Evolutionary conservation across 1,140 invertebrate species (phyloP).

Genomic region (Laupala kohalensis): DNA sequence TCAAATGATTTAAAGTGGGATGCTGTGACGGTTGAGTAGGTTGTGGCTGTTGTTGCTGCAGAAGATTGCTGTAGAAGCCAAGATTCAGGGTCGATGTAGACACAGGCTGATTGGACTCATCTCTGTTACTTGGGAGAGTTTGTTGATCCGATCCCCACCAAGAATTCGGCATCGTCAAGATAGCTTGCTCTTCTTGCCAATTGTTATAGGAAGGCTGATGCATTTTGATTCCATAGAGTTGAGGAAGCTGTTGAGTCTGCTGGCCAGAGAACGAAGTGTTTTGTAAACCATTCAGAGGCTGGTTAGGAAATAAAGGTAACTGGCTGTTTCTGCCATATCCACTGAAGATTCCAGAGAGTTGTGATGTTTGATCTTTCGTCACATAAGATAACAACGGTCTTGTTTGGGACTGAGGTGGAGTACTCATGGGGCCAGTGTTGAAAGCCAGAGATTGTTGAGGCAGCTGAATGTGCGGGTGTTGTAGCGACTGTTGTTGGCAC

Average conservation of each 20-base stretch:
- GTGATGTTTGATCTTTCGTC: constrained; percentile 17
- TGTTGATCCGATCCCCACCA: neutral
- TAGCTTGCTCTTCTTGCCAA: neutral
- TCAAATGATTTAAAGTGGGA: neutral
- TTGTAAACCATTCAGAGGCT: constrained; percentile 13
- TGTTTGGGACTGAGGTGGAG: constrained; percentile 17
- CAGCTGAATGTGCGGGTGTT: constrained; percentile 12
- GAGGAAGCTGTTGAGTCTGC: neutral
- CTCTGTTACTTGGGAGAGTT: neutral
- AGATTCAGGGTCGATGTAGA: neutral
- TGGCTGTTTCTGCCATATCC: constrained; percentile 16
- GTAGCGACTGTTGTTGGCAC: constrained; percentile 10
- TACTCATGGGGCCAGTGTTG: constrained; percentile 3
- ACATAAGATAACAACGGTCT: constrained; percentile 15
- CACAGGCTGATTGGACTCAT: neutral
- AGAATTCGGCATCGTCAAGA: neutral
- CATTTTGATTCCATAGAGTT: neutral
- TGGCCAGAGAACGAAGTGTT: neutral
- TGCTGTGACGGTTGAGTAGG: too few relatives aligned
- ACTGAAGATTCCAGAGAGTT: constrained; percentile 15
- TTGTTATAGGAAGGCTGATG: neutral
- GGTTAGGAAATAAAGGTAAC: constrained; percentile 13
- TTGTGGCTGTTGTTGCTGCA: neutral
- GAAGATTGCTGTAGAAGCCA: neutral
- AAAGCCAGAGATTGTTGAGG: neutral